A percentile compares a stretch with the other conserved stretches of the same genome.
These are phyloP conservation scores for Apamea anceps DNA, from an alignment of 2,888 invertebrate species.

Conservation along the genomic window DNA sequence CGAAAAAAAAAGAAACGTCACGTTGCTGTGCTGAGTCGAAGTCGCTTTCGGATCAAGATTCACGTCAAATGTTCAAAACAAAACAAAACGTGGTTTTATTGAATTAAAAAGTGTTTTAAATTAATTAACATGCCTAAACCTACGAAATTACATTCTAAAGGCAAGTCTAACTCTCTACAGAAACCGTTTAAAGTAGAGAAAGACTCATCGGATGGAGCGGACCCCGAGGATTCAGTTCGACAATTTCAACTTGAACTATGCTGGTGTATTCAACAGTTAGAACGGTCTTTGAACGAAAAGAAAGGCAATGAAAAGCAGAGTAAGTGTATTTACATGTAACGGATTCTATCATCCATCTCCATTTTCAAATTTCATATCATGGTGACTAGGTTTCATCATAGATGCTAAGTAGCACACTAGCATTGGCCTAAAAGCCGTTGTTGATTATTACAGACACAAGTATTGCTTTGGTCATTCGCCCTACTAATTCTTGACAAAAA, in stretches of 20 bases:
- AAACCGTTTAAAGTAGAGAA: constrained; percentile 81
- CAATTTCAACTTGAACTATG: constrained; percentile 94
- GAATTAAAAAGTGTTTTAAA: constrained; percentile 26
- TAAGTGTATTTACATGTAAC: constrained; percentile 73
- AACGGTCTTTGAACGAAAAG: constrained; percentile 90
- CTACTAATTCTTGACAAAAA: not conserved
- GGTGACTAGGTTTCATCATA: not conserved
- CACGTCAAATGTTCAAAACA: constrained; percentile 68
- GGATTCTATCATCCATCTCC: not conserved
- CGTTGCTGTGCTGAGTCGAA: not conserved
- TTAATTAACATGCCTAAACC: constrained; percentile 81
- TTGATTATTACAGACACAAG: not conserved
- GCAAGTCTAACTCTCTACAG: constrained; percentile 83
- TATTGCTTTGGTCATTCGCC: not conserved
- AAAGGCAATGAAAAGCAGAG: constrained; percentile 91
- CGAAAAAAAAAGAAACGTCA: constrained; percentile 41
- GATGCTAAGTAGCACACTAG: constrained; percentile 35
- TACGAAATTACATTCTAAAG: constrained; percentile 84
- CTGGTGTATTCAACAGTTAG: constrained; percentile 95
- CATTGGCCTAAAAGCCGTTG: not conserved
- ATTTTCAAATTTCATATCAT: not conserved
- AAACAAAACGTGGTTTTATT: constrained; percentile 74
- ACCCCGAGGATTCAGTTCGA: constrained; percentile 89
- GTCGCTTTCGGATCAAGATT: constrained; percentile 25
- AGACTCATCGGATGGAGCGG: constrained; percentile 72